Evolutionary conservation across 2,888 invertebrate genomes (phyloP), one percentile per base, ranked within the genome.

Genomic region (Agrypnus murinus): DNA sequence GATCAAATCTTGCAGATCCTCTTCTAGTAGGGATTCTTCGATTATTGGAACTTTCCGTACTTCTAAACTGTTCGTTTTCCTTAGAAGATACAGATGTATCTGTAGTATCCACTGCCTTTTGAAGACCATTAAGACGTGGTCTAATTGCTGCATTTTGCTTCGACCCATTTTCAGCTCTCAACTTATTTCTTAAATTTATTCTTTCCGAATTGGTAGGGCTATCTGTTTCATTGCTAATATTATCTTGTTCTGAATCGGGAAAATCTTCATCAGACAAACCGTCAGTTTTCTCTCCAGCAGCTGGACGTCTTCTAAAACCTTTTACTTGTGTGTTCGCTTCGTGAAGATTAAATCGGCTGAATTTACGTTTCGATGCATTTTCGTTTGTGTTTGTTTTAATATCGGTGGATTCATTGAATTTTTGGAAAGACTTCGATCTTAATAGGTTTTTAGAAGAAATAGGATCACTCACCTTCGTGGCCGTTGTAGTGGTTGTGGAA

Each of bases 381-480:
- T 55, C 63, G 6, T 45, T 48, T 50, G 38, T 8, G 15, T 40
- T 63, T 45, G 65, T 65, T 32, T 32, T 53, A 64, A 25, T 31
- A 8, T 66, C 66, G 19, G 58, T 43, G 31, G 31, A 32, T 9
- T 50, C 17, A 25, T 15, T 19, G 2, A 34, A 10, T 60, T 69
- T 63, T 34, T 58, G 53, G 38, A 38, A 45, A 45, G 65, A 53
- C 25, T 40, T 72, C 40, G 65, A 14, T 50, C 62, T 65, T 62
- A 65, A 57, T 25, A 48, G 15, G 46, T 50, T 64, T 53, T 38
- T 73, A 65, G 69, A 32, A 53, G 73, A 70, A 63, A 68, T 72
- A 63, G 57, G 43, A n/a, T 82, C 81, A 84, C 90, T 89, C 86
- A 89, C 90, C 90, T 85, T 84, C 73, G 79, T 73, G 53, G 85